Base-by-base conservation (phyloP, 2,797 vertebrate species). In the Gallinago stenura region DNA sequence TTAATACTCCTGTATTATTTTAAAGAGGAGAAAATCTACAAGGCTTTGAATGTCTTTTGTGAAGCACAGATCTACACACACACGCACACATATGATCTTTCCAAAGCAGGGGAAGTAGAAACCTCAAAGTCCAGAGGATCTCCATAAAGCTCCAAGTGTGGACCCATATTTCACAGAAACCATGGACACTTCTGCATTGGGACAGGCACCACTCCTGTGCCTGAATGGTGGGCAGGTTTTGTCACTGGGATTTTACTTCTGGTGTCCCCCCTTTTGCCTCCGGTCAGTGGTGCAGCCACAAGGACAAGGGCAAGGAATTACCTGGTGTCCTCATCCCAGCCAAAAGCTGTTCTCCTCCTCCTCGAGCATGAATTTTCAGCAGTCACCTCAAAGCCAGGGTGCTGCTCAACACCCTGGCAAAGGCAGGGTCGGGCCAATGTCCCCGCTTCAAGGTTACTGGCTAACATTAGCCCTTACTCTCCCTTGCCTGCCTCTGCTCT, bases 141-240 rank as follows among this genome's bases (percentile, higher is more conserved):
- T 69, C 15, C 0, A 0, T 7, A 10, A 69, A 70, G 24, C 17
- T 16, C 12, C 2, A 2, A 16, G 12, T 64, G 31, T 28, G 30
- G 60, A 54, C 46, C 2, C 5, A 4, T n/a, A 37, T 25, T 58
- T 9, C 71, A 58, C 71, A 66, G 30, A 53, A 85, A 12, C 25
- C 18, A 17, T 0, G 10, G 37, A 26, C 25, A 33, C 2, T 14
- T 50, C 35, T 30, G 17, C 66, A 10, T 20, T 37, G 46, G 31
- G 12, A 50, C 0, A 0, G 53, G 57, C 37, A 54, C 6, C 16
- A 6, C 7, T 15, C n/a, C 0, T 2, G 39, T 0, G 2, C 31
- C 28, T 54, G 58, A 25, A 54, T 7, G 18, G 13, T 5, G 1
- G 37, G 24, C 31, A 28, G 11, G 37, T 31, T 82, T 87, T 30